Evolutionary conservation across 2,888 invertebrate genomes (phyloP).

Genomic region (Tillus elongatus): DNA sequence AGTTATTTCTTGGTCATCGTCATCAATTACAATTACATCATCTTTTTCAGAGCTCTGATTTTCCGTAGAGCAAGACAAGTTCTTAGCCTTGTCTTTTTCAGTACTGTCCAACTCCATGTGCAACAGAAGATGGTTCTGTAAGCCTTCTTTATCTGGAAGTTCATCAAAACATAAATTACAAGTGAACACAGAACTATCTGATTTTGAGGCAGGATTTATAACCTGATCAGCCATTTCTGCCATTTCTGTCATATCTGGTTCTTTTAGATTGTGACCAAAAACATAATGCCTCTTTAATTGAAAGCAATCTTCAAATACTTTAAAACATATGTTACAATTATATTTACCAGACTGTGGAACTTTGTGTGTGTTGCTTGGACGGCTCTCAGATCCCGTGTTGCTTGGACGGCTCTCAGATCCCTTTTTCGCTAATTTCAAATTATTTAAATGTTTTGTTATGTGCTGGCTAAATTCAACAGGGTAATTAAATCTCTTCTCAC

Average conservation of each 20-base stretch:
- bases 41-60: not conserved
- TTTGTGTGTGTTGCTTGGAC: not conserved
- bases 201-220: not conserved
- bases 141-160: conserved; percentile 23
- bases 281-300: conserved; percentile 23
- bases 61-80: too few species aligned
- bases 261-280: conserved; percentile 13
- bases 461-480: not conserved
- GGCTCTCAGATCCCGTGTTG: not conserved
- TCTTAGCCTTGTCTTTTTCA: too few species aligned
- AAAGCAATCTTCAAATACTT: conserved; percentile 23
- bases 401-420: not conserved
- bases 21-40: conserved; percentile 13
- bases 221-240: not conserved
- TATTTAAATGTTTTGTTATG: not conserved
- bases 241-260: not conserved
- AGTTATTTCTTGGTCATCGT: conserved; percentile 15
- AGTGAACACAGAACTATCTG: conserved; percentile 36
- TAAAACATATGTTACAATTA: conserved; percentile 19
- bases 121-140: conserved; percentile 24
- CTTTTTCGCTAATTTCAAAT: not conserved
- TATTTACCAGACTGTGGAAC: conserved; percentile 12
- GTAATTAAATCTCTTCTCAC: conserved; percentile 39
- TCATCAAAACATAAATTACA: conserved; percentile 29
- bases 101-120: conserved; percentile 20